phyloP scores from a whole-genome alignment of 2,797 vertebrate species.

The Benthosema pterotum region DNA sequence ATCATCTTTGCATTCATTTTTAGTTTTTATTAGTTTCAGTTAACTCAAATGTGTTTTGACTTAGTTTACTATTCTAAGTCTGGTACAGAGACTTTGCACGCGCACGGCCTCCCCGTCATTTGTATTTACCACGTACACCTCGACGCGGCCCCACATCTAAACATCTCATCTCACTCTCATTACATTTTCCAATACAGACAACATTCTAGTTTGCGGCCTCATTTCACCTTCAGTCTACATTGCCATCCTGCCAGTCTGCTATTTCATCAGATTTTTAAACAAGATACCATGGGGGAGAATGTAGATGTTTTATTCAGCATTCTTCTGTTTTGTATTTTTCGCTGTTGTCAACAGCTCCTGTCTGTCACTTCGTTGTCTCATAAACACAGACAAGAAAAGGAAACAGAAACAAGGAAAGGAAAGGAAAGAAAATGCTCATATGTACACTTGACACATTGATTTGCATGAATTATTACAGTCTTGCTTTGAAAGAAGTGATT shows the following conservation, averaged over 20 bases:
- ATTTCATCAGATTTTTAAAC: conserved; percentile 51
- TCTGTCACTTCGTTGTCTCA: conserved; percentile 28
- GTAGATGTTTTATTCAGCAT: conserved; percentile 64
- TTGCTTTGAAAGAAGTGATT: conserved; percentile 43
- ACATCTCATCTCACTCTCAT: conserved; percentile 7
- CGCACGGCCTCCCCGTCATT: conserved; percentile 23
- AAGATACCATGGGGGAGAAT: conserved; percentile 36
- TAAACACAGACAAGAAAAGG: conserved; percentile 17
- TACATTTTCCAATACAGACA: conserved; percentile 34
- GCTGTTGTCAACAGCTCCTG: conserved; percentile 31
- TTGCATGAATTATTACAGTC: conserved; percentile 42
- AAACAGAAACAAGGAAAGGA: too few relatives aligned
- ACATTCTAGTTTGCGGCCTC: conserved; percentile 22
- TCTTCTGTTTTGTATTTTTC: conserved; percentile 47
- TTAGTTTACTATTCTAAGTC: too few relatives aligned
- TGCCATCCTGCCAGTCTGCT: conserved; percentile 29
- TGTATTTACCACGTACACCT: conserved; percentile 17
- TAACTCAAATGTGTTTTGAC: too few relatives aligned
- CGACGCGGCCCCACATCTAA: conserved; percentile 18
- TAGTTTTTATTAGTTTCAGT: too few relatives aligned
- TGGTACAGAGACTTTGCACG: conserved; percentile 5
- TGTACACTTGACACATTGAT: conserved; percentile 59
- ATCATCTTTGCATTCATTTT: too few relatives aligned
- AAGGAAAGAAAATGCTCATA: conserved; percentile 32
- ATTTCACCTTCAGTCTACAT: conserved; percentile 33